These are phyloP conservation scores for Microctenopoma stevenorrisi DNA, from an alignment of 2,797 vertebrate genomes.

Conservation along the genomic window DNA sequence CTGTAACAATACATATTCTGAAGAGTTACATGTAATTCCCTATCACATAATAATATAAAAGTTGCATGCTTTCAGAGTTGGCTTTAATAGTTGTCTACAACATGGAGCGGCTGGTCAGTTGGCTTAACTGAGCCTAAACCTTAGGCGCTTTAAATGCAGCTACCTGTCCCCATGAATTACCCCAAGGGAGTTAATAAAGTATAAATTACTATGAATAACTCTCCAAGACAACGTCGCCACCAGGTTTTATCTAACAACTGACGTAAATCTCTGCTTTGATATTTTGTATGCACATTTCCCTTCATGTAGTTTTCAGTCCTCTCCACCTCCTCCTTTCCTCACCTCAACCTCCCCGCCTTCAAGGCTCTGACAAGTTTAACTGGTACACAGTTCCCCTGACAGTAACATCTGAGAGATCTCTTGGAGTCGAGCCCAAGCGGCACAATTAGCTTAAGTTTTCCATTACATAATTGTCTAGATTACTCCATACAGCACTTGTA, in stretches of 20 bases:
- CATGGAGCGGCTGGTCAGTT: no score
- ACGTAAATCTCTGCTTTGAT: constrained; percentile 31
- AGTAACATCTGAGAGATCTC: constrained; percentile 78
- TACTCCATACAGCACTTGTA: constrained; percentile 68
- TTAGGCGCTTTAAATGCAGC: no score
- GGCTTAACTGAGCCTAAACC: no score
- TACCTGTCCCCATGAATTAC: no score
- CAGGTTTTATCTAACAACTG: constrained; percentile 25
- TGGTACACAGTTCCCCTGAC: constrained; percentile 78
- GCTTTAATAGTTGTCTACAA: no score
- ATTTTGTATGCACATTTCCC: constrained; percentile 24
- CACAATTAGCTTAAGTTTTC: constrained; percentile 83
- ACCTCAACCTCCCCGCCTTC: constrained; percentile 54
- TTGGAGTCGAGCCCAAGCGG: constrained; percentile 79
- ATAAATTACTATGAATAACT: not conserved
- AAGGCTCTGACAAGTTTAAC: constrained; percentile 71
- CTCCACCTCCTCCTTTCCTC: constrained; percentile 47
- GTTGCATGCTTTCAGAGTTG: not conserved
- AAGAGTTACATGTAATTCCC: constrained; percentile 5
- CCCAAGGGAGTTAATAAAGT: no score
- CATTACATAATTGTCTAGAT: constrained; percentile 77
- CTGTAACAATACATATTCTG: not conserved
- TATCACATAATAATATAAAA: not conserved
- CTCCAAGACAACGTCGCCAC: constrained; percentile 9
- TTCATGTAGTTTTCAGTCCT: constrained; percentile 46